phyloP scores from a whole-genome alignment of 35 echinoderm and acorn worm species.

The Apostichopus japonicus region DNA sequence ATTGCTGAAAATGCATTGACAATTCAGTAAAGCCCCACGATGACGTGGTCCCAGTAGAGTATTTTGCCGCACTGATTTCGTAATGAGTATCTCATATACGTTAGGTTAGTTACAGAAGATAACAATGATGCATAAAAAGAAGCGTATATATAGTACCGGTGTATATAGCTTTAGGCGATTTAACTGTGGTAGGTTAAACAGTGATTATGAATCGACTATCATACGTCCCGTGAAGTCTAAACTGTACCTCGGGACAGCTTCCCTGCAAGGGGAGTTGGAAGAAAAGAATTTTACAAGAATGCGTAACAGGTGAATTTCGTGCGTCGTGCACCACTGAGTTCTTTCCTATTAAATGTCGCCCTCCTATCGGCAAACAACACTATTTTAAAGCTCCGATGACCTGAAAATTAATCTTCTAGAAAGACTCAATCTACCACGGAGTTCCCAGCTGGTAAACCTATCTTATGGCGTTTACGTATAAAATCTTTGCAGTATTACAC shows the following conservation, averaged over 20 bases:
- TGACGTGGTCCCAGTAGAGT: slow-evolving; percentile 36
- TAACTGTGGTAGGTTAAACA: slow-evolving; percentile 63
- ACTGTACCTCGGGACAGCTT: slow-evolving; percentile 26
- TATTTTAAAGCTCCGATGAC: neutral
- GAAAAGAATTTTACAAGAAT: neutral
- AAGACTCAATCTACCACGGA: neutral
- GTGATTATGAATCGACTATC: slow-evolving; percentile 36
- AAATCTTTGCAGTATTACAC: neutral
- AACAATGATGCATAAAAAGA: no score
- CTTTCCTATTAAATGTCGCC: slow-evolving; percentile 11
- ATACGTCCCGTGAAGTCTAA: slow-evolving; percentile 46
- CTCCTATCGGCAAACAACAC: slow-evolving; percentile 43
- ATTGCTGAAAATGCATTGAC: slow-evolving; percentile 5
- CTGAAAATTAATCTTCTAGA: neutral
- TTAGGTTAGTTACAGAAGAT: neutral
- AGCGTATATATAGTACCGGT: no score
- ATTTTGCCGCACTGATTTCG: neutral
- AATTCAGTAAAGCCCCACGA: neutral
- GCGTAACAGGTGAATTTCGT: slow-evolving; percentile 37
- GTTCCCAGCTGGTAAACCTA: neutral
- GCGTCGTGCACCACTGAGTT: neutral
- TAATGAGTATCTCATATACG: neutral
- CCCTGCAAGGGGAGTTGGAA: neutral
- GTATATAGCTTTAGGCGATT: slow-evolving; percentile 44
- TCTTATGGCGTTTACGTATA: no score